Conservation (phyloP, 2,797 vertebrate genomes). For the Synaphobranchus kaupii region DNA sequence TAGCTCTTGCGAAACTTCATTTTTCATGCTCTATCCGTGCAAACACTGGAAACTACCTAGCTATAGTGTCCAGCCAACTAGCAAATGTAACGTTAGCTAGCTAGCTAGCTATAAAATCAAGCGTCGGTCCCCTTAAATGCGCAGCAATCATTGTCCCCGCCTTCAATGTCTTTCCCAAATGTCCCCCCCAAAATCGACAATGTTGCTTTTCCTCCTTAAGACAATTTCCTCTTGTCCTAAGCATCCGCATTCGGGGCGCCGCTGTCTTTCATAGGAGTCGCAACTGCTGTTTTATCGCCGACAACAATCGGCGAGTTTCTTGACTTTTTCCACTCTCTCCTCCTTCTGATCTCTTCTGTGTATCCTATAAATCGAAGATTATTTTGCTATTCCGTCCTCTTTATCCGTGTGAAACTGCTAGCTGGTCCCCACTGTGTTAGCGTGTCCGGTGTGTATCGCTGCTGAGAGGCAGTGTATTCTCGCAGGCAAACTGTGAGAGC, state of each 20-base stretch:
- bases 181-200: constrained; percentile 15
- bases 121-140: constrained; percentile 13
- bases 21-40: constrained; percentile 40
- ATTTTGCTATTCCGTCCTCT: not conserved
- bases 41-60: constrained; percentile 17
- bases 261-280: constrained; percentile 43
- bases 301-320: constrained; percentile 38
- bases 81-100: constrained; percentile 15
- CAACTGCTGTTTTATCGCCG: constrained; percentile 40
- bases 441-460: constrained; percentile 30
- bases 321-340: not conserved
- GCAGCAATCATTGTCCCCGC: constrained; percentile 16
- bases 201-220: constrained; percentile 44
- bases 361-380: not conserved
- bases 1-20: constrained; percentile 53
- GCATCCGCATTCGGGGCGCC: constrained; percentile 49
- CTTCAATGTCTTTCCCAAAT: constrained; percentile 24
- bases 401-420: constrained; percentile 28
- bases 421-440: not conserved
- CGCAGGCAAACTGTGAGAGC: constrained; percentile 57
- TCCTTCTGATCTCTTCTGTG: constrained; percentile 18
- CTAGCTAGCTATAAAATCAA: constrained; percentile 19
- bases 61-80: constrained; percentile 9
- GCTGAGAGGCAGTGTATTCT: constrained; percentile 32
- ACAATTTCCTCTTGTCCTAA: constrained; percentile 42